Base-by-base conservation (phyloP, 2,113 vertebrate genomes). In the Spea bombifrons region DNA sequence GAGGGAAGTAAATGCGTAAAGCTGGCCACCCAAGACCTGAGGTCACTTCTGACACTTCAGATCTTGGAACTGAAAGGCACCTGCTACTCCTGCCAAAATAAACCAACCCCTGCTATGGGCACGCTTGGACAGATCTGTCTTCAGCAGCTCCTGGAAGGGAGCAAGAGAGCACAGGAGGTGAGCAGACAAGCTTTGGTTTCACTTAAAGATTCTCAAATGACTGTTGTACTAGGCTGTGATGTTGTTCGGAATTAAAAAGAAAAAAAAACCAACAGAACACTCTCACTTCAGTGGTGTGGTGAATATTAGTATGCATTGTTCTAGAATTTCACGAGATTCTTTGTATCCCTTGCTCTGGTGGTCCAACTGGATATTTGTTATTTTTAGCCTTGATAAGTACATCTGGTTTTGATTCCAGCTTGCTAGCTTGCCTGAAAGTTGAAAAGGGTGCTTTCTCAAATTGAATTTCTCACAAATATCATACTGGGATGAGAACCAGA, bases 331-430 rank as follows among this genome's bases (percentile, higher is more conserved):
- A 87, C 83, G 85, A 90, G 86, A 80, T 68, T 76, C 83, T 86
- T 86, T 78, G 86, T 85, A 82, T 87, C 85, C 90, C 88, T 92
- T 91, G 86, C 91, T 88, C 89, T 12, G 94, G 95, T 95, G 95
- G 95, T 97, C 94, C 88, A 83, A 88, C 87, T 87, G 92, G 86
- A 88, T 95, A 91, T 96, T 95, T 98, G 95, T 97, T 98, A 93
- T 97, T 94, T 94, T 96, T 95, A 92, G 91, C 87, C 89, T 90
- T 86, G 94, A 94, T 94, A 95, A 93, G 93, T 88, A 93, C 96
- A 98, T 98, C 96, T 98, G 97, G 95, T 98, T 98, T 94, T 93
- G 91, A 95, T 97, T 97, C 94, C 93, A 94, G 93, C 94, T 89
- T 91, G 93, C 86, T 69, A 94, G 91, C 91, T 95, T 86, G 91